Percentiles rank a stretch among this genome's conserved stretches.
Evolutionary conservation across 1,140 invertebrate genomes (phyloP).

Genomic region (Scaptomyza graminum): DNA sequence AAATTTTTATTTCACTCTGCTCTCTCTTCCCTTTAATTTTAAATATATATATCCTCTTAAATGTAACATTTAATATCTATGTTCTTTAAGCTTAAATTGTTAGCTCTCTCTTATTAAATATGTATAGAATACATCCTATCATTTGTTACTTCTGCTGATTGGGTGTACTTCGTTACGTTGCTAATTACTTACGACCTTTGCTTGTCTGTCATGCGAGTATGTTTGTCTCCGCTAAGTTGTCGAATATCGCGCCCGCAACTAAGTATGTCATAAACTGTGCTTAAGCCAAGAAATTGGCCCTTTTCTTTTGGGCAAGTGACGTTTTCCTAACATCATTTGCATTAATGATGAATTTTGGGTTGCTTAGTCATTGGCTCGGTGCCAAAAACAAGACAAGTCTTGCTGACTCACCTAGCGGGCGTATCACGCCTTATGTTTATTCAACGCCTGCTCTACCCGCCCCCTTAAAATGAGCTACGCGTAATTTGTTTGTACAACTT

Average conservation of each 20-base stretch:
- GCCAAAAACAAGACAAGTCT: not conserved
- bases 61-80: too few relatives aligned
- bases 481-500: conserved; percentile 51
- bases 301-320: conserved; percentile 33
- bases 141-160: not conserved
- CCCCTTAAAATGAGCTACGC: conserved; percentile 15
- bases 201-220: too few relatives aligned
- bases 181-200: conserved; percentile 36
- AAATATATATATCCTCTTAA: too few relatives aligned
- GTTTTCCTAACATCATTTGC: conserved; percentile 48
- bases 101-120: not conserved
- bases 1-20: too few relatives aligned
- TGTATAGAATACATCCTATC: not conserved
- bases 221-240: conserved; percentile 9
- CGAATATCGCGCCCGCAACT: conserved; percentile 23
- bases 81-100: not conserved
- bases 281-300: conserved; percentile 34
- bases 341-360: conserved; percentile 55
- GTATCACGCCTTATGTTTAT: conserved; percentile 19
- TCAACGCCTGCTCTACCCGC: not conserved
- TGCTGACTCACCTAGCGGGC: conserved; percentile 8
- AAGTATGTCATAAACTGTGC: conserved; percentile 45
- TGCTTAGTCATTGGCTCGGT: conserved; percentile 39
- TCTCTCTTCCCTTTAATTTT: too few relatives aligned
- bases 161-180: not conserved